Evolutionary conservation across 2,797 vertebrate species (phyloP).

Genomic region (Labeo calbasu): DNA sequence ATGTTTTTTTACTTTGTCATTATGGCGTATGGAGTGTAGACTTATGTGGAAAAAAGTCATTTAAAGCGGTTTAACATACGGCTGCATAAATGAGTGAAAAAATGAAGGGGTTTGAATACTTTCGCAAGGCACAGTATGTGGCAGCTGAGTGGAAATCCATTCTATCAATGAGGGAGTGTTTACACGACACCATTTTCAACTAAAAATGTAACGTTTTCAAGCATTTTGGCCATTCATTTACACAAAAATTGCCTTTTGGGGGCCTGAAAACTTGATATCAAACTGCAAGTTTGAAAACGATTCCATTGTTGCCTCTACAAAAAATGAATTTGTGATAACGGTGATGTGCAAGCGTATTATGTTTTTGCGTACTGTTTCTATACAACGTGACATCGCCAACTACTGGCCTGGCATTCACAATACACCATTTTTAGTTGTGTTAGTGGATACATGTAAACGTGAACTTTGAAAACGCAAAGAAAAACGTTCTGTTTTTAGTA

Average conservation of each 20-base stretch:
- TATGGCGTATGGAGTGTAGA: too few species aligned
- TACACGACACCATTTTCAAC: neutral
- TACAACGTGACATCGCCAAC: neutral
- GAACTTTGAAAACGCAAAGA: too few species aligned
- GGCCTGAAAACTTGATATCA: neutral
- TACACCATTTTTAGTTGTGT: neutral
- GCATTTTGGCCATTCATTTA: neutral
- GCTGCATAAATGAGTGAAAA: too few species aligned
- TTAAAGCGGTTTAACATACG: too few species aligned
- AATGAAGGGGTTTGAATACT: too few species aligned
- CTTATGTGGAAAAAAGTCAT: too few species aligned
- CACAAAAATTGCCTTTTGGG: neutral
- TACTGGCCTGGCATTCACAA: neutral
- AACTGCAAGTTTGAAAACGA: neutral
- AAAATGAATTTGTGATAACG: neutral
- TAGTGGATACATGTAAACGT: too few species aligned
- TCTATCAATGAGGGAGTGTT: neutral
- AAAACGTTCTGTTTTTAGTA: neutral
- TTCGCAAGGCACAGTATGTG: neutral
- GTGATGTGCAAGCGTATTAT: too few species aligned
- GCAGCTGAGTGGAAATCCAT: neutral
- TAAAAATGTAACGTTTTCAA: neutral
- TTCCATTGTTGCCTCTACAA: too few species aligned
- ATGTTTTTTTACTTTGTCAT: too few species aligned
- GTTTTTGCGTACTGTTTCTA: neutral